Evolutionary conservation across 2,888 invertebrate species (phyloP), one percentile per base, ranked within the genome.

Genomic region (Camponotus fellah): DNA sequence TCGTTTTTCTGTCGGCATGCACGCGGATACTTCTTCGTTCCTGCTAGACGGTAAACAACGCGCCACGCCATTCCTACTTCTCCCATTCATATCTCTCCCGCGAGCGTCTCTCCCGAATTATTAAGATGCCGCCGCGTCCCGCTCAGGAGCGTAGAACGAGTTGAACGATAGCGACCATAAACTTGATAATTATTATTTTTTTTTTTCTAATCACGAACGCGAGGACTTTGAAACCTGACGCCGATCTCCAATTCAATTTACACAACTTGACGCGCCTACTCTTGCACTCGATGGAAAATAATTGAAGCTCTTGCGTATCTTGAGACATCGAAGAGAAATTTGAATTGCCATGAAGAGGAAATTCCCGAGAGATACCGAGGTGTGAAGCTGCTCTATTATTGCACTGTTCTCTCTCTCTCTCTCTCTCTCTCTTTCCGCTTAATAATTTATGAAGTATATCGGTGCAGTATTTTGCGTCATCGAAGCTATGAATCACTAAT

Each of bases 1-100:
- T 79, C 87, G 86, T 88, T 87, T 89, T 88, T 91, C 71, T 79
- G 86, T 85, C 86, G 85, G 90, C 60, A 49, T 86, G 84, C 85
- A 86, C 85, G 87, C 88, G 89, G 87, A 88, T 83, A 87, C 88
- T 89, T 89, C 91, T 86, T 84, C 88, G 87, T 88, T 89, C 86
- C 87, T 90, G 87, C 92, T 92, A 92, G 93, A 93, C 92, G 86
- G 92, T 93, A 93, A 93, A 93, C 93, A 93, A 93, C 93, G 89
- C 89, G 90, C 89, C 91, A 90, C 87, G 86, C 84, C 89, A 88
- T 90, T 76, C 87, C 84, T 87, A 74, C 84, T 86, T 84, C 88
- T 89, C 90, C 91, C 92, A 92, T 92, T 92, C 92, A 92, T 92
- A 90, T 92, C 89, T 88, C 88, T 84, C 90, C 85, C 87, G 87